phyloP scores from a whole-genome alignment of 1,140 invertebrate species.

The Zaprionus kolodkinae region DNA sequence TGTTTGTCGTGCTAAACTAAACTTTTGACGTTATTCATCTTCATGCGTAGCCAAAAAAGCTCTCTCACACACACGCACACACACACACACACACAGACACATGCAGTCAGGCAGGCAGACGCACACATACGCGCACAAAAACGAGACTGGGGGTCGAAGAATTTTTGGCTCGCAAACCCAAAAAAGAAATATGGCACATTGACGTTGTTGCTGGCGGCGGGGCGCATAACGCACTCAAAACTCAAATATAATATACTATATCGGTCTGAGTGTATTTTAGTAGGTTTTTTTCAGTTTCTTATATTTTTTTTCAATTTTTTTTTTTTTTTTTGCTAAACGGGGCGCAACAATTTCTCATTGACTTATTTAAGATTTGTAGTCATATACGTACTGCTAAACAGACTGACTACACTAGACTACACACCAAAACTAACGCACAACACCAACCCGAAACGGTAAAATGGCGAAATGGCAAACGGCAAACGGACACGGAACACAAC shows the following conservation, averaged over 20 bases:
- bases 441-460: slow-evolving; percentile 44
- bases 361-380: slow-evolving; percentile 29
- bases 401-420: slow-evolving; percentile 24
- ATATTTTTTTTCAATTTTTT: slow-evolving; percentile 1
- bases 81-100: slow-evolving; percentile 2
- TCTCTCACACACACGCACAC: slow-evolving; percentile 19
- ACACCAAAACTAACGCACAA: neutral
- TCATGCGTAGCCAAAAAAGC: slow-evolving; percentile 62
- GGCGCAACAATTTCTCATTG: slow-evolving; percentile 49
- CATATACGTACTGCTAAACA: slow-evolving; percentile 31
- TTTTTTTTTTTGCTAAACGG: neutral
- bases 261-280: slow-evolving; percentile 5
- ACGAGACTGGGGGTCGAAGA: slow-evolving; percentile 47
- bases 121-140: slow-evolving; percentile 22
- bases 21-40: slow-evolving; percentile 68
- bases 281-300: neutral
- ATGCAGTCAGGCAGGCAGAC: slow-evolving; percentile 4
- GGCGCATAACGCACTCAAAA: slow-evolving; percentile 31
- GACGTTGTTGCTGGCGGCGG: slow-evolving; percentile 44
- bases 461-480: slow-evolving; percentile 37
- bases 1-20: slow-evolving; percentile 50
- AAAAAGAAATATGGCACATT: slow-evolving; percentile 73
- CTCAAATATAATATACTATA: slow-evolving; percentile 37
- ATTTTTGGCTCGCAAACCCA: slow-evolving; percentile 64
- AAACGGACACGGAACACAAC: slow-evolving; percentile 59